Evolutionary conservation across 1,140 invertebrate species (phyloP).

Genomic region (Rhizoglyphus robini): DNA sequence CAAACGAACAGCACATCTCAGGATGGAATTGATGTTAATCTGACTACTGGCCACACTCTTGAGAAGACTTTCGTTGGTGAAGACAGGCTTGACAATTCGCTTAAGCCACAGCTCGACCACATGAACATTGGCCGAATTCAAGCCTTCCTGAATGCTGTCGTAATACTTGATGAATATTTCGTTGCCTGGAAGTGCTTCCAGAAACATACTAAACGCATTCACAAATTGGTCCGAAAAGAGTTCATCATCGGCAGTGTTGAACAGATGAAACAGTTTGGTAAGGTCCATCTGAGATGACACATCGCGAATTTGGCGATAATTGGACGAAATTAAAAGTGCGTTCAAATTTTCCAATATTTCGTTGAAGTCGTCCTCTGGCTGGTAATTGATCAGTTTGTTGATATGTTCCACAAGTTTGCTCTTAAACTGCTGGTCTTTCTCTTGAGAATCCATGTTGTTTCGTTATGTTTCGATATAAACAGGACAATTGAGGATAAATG

Average conservation of each 20-base stretch:
- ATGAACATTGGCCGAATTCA: not conserved
- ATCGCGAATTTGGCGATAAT: not conserved
- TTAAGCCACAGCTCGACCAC: constrained; percentile 13
- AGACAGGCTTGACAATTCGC: constrained; percentile 12
- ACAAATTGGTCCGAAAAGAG: not conserved
- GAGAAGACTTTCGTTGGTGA: not conserved
- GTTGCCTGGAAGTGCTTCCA: not conserved
- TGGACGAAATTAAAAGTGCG: not conserved
- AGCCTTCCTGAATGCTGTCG: constrained; percentile 3
- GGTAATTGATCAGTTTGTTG: not conserved
- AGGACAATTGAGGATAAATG: too few relatives aligned
- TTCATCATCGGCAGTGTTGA: not conserved
- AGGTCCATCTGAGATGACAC: not conserved
- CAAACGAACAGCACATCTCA: not conserved
- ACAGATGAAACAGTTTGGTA: not conserved
- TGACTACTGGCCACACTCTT: not conserved
- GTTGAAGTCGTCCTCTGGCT: not conserved
- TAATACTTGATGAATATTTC: constrained; percentile 11
- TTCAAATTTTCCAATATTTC: not conserved
- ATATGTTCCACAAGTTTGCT: not conserved
- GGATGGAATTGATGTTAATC: not conserved
- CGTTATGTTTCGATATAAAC: too few relatives aligned
- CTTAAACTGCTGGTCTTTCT: not conserved
- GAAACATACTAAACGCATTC: not conserved
- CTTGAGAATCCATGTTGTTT: not conserved